phyloP scores from a whole-genome alignment of 1,140 invertebrate genomes.

The Ceratina calcarata region DNA sequence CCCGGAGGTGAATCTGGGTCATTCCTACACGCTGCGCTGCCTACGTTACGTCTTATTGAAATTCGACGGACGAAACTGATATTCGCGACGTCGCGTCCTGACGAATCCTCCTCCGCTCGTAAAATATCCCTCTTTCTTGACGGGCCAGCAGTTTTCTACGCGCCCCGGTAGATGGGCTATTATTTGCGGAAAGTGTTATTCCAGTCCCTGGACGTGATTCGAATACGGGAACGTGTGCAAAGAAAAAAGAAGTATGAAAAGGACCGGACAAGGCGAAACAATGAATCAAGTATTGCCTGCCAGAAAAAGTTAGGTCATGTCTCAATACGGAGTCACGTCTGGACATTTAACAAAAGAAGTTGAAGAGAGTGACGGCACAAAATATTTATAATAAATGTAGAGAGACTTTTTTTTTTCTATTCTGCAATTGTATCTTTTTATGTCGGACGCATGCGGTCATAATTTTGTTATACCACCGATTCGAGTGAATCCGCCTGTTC shows the following conservation, averaged over 20 bases:
- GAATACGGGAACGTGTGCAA: conserved; percentile 20
- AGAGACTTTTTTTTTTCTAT: not conserved
- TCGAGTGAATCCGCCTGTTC: conserved; percentile 4
- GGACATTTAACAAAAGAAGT: too few species aligned
- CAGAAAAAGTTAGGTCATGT: too few species aligned
- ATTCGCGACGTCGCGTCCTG: conserved; percentile 44
- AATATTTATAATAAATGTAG: not conserved
- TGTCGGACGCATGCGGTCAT: conserved; percentile 1
- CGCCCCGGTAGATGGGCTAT: conserved; percentile 28
- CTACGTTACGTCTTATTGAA: conserved; percentile 29
- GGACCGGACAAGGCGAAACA: not conserved
- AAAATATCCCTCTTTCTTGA: conserved; percentile 45
- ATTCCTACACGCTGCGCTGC: not conserved
- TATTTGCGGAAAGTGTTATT: conserved; percentile 49
- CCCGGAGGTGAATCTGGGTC: not conserved
- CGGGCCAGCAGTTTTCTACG: conserved; percentile 37
- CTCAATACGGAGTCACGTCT: too few species aligned
- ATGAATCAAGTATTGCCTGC: too few species aligned
- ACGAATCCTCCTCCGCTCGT: conserved; percentile 40
- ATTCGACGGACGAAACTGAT: conserved; percentile 38
- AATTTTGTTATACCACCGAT: conserved; percentile 13
- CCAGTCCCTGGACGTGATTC: conserved; percentile 33
- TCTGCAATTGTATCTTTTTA: conserved; percentile 28
- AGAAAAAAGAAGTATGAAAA: not conserved
- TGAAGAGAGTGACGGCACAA: not conserved